phyloP scores from a whole-genome alignment of 1,140 invertebrate species.

The Tetranychus urticae region DNA sequence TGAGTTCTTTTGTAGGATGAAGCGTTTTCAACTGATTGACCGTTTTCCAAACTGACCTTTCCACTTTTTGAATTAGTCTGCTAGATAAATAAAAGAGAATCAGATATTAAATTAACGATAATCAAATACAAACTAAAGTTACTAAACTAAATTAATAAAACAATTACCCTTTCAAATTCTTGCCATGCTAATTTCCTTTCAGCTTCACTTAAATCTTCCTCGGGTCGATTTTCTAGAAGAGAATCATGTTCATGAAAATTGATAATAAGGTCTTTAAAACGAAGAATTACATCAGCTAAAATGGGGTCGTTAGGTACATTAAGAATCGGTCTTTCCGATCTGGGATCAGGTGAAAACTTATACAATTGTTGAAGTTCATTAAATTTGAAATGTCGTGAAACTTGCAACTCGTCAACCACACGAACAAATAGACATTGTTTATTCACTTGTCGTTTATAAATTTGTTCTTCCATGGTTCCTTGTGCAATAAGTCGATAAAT shows the following conservation, averaged over 20 bases:
- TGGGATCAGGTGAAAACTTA: slow-evolving; percentile 41
- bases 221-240: slow-evolving; percentile 65
- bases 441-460: slow-evolving; percentile 91
- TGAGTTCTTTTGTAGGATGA: no score
- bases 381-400: slow-evolving; percentile 75
- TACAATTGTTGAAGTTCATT: slow-evolving; percentile 73
- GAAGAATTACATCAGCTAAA: slow-evolving; percentile 54
- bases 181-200: slow-evolving; percentile 80
- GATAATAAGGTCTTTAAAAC: slow-evolving; percentile 40
- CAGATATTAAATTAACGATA: no score
- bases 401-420: slow-evolving; percentile 93
- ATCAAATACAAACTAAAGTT: no score
- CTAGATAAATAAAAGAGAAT: no score
- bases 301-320: slow-evolving; percentile 36
- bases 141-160: no score
- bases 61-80: no score
- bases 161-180: slow-evolving; percentile 54
- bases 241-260: slow-evolving; percentile 83
- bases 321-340: slow-evolving; percentile 16
- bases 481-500: slow-evolving; percentile 91
- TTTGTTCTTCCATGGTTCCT: slow-evolving; percentile 21
- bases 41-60: no score
- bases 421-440: slow-evolving; percentile 58
- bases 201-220: slow-evolving; percentile 70
- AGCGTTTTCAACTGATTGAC: no score